phyloP scores from a whole-genome alignment of 2,888 invertebrate genomes.

The Thecophora atra region DNA sequence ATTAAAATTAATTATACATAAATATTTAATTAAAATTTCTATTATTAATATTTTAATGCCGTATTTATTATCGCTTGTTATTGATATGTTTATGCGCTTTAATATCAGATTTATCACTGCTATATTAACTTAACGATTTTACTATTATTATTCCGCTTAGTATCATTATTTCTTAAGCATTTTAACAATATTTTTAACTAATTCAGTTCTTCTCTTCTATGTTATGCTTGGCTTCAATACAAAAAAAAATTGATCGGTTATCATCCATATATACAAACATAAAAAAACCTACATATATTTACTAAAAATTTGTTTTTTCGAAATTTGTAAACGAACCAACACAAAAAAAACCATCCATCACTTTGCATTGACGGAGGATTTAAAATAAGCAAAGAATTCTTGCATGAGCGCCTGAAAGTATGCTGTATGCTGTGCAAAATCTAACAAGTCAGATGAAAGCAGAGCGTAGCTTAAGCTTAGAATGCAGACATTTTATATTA shows the following conservation, averaged over 20 bases:
- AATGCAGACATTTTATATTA: conserved; percentile 12
- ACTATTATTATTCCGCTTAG: conserved; percentile 5
- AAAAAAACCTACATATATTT: background rate
- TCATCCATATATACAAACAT: background rate
- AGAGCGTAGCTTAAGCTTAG: conserved; percentile 24
- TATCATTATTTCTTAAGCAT: conserved; percentile 31
- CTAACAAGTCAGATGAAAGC: conserved; percentile 22
- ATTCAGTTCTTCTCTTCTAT: conserved; percentile 63
- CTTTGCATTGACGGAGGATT: conserved; percentile 30
- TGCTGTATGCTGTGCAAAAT: conserved; percentile 29
- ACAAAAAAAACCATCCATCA: conserved; percentile 12
- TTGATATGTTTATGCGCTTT: background rate
- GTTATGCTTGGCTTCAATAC: conserved; percentile 59
- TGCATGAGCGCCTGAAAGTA: conserved; percentile 34
- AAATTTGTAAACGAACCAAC: background rate
- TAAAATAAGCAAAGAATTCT: conserved; percentile 24
- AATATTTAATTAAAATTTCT: background rate
- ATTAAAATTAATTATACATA: no score
- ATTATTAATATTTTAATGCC: background rate
- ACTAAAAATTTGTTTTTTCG: background rate
- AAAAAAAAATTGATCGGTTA: conserved; percentile 9
- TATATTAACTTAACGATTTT: conserved; percentile 24
- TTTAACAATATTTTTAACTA: conserved; percentile 56
- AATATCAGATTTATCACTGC: conserved; percentile 37
- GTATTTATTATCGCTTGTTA: conserved; percentile 14